Evolutionary conservation across 1,140 invertebrate genomes (phyloP).

Genomic region (Rhagoletis pomonella): DNA sequence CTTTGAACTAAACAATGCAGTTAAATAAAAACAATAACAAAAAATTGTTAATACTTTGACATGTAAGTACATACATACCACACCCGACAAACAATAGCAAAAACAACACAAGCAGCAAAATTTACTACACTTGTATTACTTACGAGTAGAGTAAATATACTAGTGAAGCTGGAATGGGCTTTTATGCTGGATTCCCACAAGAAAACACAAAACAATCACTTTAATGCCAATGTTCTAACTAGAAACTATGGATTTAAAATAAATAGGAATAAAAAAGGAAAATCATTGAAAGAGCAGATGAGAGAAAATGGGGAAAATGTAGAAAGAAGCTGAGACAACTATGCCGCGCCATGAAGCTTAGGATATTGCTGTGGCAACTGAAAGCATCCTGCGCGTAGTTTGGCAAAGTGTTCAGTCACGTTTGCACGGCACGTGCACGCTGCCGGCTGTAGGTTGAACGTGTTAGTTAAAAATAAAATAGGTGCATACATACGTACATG

Average conservation of each 20-base stretch:
- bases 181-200: constrained; percentile 25
- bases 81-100: background rate
- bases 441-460: background rate
- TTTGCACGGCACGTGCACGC: background rate
- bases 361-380: background rate
- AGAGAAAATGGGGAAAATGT: background rate
- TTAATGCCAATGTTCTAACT: constrained; percentile 5
- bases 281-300: background rate
- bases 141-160: background rate
- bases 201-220: constrained; percentile 28
- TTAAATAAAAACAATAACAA: background rate
- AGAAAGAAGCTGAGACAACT: background rate
- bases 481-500: no score
- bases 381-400: background rate
- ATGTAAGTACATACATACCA: background rate
- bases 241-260: background rate
- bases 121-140: background rate
- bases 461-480: background rate
- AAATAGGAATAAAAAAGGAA: background rate
- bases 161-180: background rate
- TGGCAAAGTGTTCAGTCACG: background rate
- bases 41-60: background rate
- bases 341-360: background rate
- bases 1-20: constrained; percentile 27
- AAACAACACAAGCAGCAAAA: background rate